Conservation (phyloP, 1,140 invertebrate species). For the Drosophila nasuta region DNA sequence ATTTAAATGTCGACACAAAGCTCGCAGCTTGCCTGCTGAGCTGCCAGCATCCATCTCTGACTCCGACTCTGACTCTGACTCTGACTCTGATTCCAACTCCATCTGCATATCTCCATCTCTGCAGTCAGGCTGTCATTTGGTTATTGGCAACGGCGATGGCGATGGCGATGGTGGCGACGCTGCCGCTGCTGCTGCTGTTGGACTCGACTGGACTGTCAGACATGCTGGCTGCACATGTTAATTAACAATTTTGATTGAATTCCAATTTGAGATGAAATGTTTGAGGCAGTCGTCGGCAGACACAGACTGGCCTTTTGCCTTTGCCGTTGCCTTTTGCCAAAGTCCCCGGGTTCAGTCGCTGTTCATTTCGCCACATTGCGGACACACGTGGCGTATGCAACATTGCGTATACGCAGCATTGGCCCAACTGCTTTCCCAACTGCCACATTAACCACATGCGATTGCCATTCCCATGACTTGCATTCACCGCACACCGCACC, state of each 20-base stretch:
- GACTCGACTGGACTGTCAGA: neutral
- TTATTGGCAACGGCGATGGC: constrained; percentile 1
- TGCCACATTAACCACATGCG: too few relatives aligned
- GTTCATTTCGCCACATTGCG: neutral
- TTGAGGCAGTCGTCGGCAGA: constrained; percentile 16
- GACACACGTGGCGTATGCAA: constrained; percentile 30
- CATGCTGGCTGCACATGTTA: constrained; percentile 59
- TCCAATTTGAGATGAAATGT: constrained; percentile 64
- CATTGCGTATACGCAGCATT: constrained; percentile 14
- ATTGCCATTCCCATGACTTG: neutral
- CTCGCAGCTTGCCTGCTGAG: neutral
- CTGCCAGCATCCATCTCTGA: too few relatives aligned
- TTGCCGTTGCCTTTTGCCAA: neutral
- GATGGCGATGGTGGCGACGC: neutral
- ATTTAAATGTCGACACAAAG: constrained; percentile 58
- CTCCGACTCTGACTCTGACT: too few relatives aligned
- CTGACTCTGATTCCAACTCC: neutral
- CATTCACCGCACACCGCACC: too few relatives aligned
- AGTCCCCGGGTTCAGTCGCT: constrained; percentile 17
- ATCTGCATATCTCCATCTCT: too few relatives aligned
- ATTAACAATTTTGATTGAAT: constrained; percentile 73
- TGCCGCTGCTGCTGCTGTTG: neutral
- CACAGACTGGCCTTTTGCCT: neutral
- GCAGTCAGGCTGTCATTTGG: constrained; percentile 9
- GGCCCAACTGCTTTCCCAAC: neutral